Evolutionary conservation across 1,140 invertebrate genomes (phyloP).

Genomic region (Onthophagus taurus): DNA sequence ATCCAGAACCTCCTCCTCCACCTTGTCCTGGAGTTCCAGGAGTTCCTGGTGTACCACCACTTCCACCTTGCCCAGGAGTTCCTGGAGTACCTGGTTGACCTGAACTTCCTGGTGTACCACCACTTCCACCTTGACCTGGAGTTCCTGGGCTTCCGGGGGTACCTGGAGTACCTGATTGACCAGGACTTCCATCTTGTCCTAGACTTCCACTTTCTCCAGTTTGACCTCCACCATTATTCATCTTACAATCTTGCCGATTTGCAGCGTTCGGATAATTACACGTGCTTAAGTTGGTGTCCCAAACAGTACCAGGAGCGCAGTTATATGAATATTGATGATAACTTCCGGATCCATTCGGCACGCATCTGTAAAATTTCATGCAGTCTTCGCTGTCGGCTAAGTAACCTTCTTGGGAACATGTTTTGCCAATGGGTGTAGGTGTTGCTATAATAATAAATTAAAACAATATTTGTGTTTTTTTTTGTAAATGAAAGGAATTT

Average conservation of each 20-base stretch:
- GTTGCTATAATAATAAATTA: background rate
- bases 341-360: constrained; percentile 44
- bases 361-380: constrained; percentile 60
- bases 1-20: constrained; percentile 18
- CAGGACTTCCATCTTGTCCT: constrained; percentile 1
- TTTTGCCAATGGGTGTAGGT: background rate
- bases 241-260: constrained; percentile 1
- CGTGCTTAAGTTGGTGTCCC: constrained; percentile 39
- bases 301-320: constrained; percentile 56
- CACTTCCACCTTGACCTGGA: constrained; percentile 16
- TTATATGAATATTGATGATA: constrained; percentile 50
- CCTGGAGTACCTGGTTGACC: constrained; percentile 19
- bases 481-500: too few species aligned
- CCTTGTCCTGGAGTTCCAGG: constrained; percentile 19
- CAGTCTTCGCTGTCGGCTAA: constrained; percentile 46
- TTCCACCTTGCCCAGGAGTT: constrained; percentile 21
- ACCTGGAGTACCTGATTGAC: constrained; percentile 13
- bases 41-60: constrained; percentile 10
- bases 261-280: constrained; percentile 13
- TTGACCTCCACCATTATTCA: background rate
- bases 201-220: background rate
- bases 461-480: too few species aligned
- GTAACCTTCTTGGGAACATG: constrained; percentile 32
- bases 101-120: constrained; percentile 19
- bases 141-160: constrained; percentile 21